phyloP scores from a whole-genome alignment of 2,888 invertebrate species.

The Caenorhabditis sp. region DNA sequence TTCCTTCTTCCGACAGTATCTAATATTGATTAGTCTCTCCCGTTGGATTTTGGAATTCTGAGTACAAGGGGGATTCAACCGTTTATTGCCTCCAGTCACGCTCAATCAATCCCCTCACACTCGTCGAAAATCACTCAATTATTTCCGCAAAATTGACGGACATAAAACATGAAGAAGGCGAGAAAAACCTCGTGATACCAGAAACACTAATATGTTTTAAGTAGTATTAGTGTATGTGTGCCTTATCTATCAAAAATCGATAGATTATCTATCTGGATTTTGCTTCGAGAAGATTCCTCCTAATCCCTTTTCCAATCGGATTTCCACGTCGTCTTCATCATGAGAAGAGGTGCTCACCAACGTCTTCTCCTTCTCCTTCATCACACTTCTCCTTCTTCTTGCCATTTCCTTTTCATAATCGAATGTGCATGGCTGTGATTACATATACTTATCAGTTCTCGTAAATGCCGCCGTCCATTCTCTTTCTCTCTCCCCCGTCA shows the following conservation, averaged over 20 bases:
- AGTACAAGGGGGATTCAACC: neutral
- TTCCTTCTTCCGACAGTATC: constrained; percentile 9
- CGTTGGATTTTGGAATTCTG: neutral
- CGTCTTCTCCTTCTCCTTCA: constrained; percentile 17
- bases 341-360: constrained; percentile 7
- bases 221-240: neutral
- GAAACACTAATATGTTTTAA: neutral
- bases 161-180: neutral
- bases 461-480: constrained; percentile 7
- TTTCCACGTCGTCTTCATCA: constrained; percentile 14
- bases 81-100: constrained; percentile 9
- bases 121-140: constrained; percentile 9
- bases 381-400: neutral
- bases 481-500: constrained; percentile 3
- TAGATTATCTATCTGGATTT: constrained; percentile 16
- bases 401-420: constrained; percentile 46
- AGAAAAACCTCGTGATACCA: constrained; percentile 4
- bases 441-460: constrained; percentile 32
- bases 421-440: constrained; percentile 11
- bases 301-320: constrained; percentile 33
- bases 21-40: constrained; percentile 4
- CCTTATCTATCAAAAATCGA: constrained; percentile 13
- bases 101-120: neutral
- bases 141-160: constrained; percentile 12
- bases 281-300: constrained; percentile 11